phyloP scores from a whole-genome alignment of 2,888 invertebrate species.

The Lordiphosa fenestrarum region DNA sequence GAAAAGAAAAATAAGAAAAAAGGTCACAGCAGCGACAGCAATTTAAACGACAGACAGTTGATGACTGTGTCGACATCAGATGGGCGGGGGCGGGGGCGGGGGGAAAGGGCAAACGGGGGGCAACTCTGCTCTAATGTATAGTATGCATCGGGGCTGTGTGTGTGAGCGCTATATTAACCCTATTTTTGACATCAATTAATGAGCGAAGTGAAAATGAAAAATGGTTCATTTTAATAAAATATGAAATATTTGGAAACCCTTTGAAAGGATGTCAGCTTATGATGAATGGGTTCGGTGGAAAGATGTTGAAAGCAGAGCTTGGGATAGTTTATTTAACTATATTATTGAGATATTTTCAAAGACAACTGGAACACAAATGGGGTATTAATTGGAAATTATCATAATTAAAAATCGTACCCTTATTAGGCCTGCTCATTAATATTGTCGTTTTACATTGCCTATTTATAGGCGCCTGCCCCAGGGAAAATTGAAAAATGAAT shows the following conservation, averaged over 20 bases:
- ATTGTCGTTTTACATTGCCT: constrained; percentile 53
- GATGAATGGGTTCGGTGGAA: too few species aligned
- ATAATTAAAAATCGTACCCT: too few species aligned
- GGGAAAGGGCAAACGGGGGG: neutral
- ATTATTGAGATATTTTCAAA: too few species aligned
- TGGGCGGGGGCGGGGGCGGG: constrained; percentile 7
- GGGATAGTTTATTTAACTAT: too few species aligned
- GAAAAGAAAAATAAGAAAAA: constrained; percentile 47
- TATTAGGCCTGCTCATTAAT: too few species aligned
- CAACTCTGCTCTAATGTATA: too few species aligned
- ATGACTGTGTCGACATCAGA: constrained; percentile 72
- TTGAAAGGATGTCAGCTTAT: too few species aligned
- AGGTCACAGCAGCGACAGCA: constrained; percentile 50
- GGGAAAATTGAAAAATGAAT: constrained; percentile 38
- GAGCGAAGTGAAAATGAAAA: constrained; percentile 33
- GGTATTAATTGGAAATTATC: too few species aligned
- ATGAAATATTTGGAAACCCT: too few species aligned
- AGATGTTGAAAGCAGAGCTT: too few species aligned
- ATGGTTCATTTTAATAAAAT: neutral
- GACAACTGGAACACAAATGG: too few species aligned
- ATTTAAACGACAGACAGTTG: constrained; percentile 72
- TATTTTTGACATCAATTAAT: constrained; percentile 73
- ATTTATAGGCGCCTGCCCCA: constrained; percentile 53
- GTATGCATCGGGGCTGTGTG: constrained; percentile 4
- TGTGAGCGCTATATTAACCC: constrained; percentile 59